Evolutionary conservation across 35 echinoderm and acorn worm genomes (phyloP), one percentile per base, ranked within the genome.

Genomic region (Patiria miniata): DNA sequence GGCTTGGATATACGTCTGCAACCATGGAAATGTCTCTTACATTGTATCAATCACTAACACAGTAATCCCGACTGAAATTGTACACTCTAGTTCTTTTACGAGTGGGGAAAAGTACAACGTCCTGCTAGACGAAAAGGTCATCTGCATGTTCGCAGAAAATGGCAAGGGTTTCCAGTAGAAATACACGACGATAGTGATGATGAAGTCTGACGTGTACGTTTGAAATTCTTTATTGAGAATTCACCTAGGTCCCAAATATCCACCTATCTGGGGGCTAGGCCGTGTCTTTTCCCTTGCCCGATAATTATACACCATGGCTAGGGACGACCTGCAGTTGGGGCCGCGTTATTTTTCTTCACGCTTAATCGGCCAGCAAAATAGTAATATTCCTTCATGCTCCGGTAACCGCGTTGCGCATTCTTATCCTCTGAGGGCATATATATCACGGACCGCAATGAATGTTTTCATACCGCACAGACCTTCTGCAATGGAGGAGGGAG

Each of bases 281-380:
- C 65, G 65, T 73, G 29, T 73, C 65, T 30, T 73, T 61, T 30
- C 26, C 18, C 65, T 34, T 32, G 65, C 65, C 65, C 65, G 9
- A 22, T 73, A 73, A 73, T 32, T 73, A 73, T 73, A 73, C 65
- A 73, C 65, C 65, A 34, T 3, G 65, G 34, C n/a, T 29, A 1
- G 8, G 6, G 65, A 73, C 14, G 65, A 34, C 65, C 26, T 30
- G 23, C 65, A 34, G 1, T 15, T 34, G 65, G 65, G n/a, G 65
- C 26, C 26, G 65, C 65, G 19, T 36, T 73, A 73, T 73, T 73
- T 73, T 26, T 73, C 65, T 73, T 73, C 65, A 73, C 65, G 65
- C 19, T 73, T 34, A 30, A 23, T 26, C 34, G 65, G 34, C 19
- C 29, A 73, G 65, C 65, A 4, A 73, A 73, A 73, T 73, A 73